phyloP scores from a whole-genome alignment of 64 coral and sea anemone genomes.

The Dendronephthya gigantea region DNA sequence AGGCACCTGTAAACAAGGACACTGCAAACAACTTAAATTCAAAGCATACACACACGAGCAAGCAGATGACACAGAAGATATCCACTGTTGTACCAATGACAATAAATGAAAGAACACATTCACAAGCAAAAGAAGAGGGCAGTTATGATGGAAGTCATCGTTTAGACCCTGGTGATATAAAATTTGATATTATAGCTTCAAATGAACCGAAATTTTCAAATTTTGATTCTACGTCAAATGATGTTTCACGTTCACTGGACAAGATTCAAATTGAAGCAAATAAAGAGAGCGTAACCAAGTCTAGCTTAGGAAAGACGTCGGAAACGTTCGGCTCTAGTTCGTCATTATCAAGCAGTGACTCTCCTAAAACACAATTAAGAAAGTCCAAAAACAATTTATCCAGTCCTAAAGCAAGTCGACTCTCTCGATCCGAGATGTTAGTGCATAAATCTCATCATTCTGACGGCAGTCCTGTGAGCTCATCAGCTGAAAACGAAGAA shows the following conservation, averaged over 20 bases:
- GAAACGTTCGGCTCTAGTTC: not conserved
- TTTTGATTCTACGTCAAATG: not conserved
- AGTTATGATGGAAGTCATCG: not conserved
- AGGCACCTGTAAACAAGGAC: not conserved
- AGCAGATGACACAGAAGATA: not conserved
- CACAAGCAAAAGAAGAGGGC: not conserved
- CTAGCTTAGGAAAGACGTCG: not conserved
- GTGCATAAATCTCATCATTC: not conserved
- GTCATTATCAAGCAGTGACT: not conserved
- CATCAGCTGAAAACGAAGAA: not conserved
- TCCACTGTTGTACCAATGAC: not conserved
- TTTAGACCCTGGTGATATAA: constrained; percentile 1
- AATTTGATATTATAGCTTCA: not conserved
- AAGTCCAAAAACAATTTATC: not conserved
- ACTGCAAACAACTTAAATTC: not conserved
- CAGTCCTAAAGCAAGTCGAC: not conserved
- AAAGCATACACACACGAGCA: not conserved
- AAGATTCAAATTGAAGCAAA: not conserved
- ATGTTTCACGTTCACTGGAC: not conserved
- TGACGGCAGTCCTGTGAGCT: not conserved
- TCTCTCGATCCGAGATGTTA: not conserved
- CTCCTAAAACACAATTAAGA: not conserved
- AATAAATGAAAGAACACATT: not conserved
- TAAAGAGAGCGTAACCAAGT: not conserved
- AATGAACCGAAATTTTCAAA: not conserved